Evolutionary conservation across 2,797 vertebrate genomes (phyloP).

Genomic region (Eupleurogrammus muticus): DNA sequence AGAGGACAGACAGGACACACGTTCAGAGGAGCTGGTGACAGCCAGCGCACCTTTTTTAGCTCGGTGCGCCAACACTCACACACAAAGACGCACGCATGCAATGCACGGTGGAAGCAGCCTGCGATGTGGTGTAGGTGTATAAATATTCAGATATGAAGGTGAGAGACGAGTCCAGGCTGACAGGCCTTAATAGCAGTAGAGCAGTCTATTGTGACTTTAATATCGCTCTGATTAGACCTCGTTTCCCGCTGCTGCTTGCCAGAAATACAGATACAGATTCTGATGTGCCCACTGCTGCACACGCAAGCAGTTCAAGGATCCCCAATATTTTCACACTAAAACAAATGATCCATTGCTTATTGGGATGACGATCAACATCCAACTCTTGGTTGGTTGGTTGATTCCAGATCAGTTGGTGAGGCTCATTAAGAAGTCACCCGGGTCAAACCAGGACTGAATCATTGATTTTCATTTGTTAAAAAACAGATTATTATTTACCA

Average conservation of each 20-base stretch:
- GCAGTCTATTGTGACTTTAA: conserved; percentile 86
- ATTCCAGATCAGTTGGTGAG: not conserved
- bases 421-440: not conserved
- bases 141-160: conserved; percentile 85
- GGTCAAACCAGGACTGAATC: too few relatives aligned
- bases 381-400: not conserved
- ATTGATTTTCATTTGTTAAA: too few relatives aligned
- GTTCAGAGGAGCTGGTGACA: conserved; percentile 26
- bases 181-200: conserved; percentile 81
- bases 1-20: conserved; percentile 44
- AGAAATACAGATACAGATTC: conserved; percentile 78
- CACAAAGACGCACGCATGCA: conserved; percentile 46
- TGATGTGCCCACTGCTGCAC: conserved; percentile 78
- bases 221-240: conserved; percentile 84
- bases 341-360: conserved; percentile 36
- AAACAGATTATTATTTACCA: too few relatives aligned
- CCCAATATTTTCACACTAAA: conserved; percentile 52
- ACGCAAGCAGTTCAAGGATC: conserved; percentile 12
- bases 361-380: conserved; percentile 15
- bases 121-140: conserved; percentile 71
- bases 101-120: conserved; percentile 64
- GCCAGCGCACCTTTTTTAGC: conserved; percentile 31
- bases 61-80: conserved; percentile 18
- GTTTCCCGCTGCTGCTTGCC: conserved; percentile 74
- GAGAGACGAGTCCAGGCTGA: conserved; percentile 79